These are phyloP conservation scores for Lagopus leucura DNA, from an alignment of 2,113 vertebrate species.

Conservation along the genomic window DNA sequence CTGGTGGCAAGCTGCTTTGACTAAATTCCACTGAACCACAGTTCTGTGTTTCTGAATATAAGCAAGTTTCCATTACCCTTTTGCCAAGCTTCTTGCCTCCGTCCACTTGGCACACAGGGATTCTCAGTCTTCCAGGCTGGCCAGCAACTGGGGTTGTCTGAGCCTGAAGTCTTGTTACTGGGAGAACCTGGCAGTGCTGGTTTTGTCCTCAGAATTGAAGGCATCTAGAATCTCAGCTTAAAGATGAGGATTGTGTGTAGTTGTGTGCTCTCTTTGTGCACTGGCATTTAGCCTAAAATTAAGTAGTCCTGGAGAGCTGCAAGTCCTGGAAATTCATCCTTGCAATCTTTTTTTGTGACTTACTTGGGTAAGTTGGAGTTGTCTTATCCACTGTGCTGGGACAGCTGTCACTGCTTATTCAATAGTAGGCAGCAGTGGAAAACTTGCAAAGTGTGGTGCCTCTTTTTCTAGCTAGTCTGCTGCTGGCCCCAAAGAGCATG, in stretches of 20 bases:
- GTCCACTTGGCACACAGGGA: neutral
- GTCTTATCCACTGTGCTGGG: neutral
- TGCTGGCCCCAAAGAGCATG: neutral
- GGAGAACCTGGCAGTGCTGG: neutral
- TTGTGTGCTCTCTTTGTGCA: neutral
- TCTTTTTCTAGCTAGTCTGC: neutral
- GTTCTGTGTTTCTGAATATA: neutral
- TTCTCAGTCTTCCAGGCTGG: neutral
- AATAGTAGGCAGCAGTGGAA: constrained; percentile 9
- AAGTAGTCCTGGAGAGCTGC: neutral
- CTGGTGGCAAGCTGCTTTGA: neutral
- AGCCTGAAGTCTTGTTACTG: neutral
- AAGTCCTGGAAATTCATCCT: neutral
- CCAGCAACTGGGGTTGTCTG: neutral
- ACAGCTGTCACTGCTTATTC: neutral
- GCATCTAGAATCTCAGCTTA: neutral
- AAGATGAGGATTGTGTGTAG: neutral
- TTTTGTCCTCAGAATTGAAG: neutral
- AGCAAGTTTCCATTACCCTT: neutral
- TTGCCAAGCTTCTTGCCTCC: neutral
- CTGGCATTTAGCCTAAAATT: neutral
- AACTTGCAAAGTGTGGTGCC: neutral
- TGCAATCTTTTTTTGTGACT: accelerated
- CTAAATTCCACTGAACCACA: neutral
- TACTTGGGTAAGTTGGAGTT: neutral